Evolutionary conservation across 2,888 invertebrate genomes (phyloP).

Genomic region (Apotomis betuletana): DNA sequence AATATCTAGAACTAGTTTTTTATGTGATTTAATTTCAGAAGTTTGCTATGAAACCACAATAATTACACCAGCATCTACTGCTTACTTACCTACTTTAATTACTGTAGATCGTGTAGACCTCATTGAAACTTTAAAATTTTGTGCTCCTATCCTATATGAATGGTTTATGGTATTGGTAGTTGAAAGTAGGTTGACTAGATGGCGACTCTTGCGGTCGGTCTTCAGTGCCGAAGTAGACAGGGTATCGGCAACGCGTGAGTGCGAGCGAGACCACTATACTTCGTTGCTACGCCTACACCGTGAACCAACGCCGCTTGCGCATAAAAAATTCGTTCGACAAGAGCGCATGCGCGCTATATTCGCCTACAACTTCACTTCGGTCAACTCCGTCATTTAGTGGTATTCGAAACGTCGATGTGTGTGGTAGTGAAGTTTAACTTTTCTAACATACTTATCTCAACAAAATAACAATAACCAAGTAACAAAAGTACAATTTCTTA

Average conservation of each 20-base stretch:
- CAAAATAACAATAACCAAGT: slow-evolving; percentile 79
- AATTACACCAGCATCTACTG: not conserved
- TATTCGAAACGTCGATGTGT: slow-evolving; percentile 81
- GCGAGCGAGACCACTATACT: slow-evolving; percentile 67
- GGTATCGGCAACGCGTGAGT: slow-evolving; percentile 44
- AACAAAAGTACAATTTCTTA: slow-evolving; percentile 78
- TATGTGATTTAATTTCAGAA: not conserved
- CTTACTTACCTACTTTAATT: not conserved
- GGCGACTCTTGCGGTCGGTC: slow-evolving; percentile 64
- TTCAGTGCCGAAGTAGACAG: slow-evolving; percentile 55
- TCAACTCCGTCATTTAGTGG: slow-evolving; percentile 81
- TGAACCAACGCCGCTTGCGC: slow-evolving; percentile 79
- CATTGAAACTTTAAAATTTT: not conserved
- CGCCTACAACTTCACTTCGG: slow-evolving; percentile 83
- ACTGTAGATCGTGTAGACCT: not conserved
- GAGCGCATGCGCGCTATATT: slow-evolving; percentile 80
- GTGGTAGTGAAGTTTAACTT: slow-evolving; percentile 83
- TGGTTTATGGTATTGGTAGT: slow-evolving; percentile 52
- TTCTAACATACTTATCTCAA: slow-evolving; percentile 80
- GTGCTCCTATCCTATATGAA: not conserved
- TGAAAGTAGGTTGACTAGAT: slow-evolving; percentile 67
- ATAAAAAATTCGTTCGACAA: slow-evolving; percentile 77
- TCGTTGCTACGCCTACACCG: slow-evolving; percentile 80
- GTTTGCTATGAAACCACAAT: not conserved
- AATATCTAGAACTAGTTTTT: not conserved